Conservation (phyloP, 2,113 vertebrate species). For the Sprattus sprattus region DNA sequence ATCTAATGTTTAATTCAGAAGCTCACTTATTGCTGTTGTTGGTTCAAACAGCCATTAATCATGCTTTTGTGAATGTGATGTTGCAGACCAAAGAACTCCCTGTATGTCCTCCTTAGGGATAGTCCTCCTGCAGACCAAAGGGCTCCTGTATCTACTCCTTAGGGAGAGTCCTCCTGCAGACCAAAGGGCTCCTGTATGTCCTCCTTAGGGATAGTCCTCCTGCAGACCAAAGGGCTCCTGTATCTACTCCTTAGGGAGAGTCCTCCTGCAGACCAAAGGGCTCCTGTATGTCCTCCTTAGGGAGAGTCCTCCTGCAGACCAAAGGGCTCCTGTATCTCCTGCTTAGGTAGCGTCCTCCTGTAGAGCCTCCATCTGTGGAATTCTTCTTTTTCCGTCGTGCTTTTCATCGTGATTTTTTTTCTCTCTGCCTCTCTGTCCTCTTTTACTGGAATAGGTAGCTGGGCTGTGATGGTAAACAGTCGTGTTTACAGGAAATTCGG, state of each 20-base stretch:
- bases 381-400: background rate
- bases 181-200: background rate
- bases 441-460: background rate
- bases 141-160: background rate
- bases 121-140: background rate
- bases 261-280: background rate
- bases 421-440: background rate
- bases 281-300: background rate
- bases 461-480: background rate
- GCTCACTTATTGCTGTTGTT: background rate
- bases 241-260: background rate
- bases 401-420: background rate
- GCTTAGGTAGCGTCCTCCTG: background rate
- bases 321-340: background rate
- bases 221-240: background rate
- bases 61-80: background rate
- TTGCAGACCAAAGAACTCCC: background rate
- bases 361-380: background rate
- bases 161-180: background rate
- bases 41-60: background rate
- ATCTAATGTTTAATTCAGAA: background rate
- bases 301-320: background rate
- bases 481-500: background rate
- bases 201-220: background rate
- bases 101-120: background rate